Conservation (phyloP, 2,113 vertebrate species). For the Neogale vison region DNA sequence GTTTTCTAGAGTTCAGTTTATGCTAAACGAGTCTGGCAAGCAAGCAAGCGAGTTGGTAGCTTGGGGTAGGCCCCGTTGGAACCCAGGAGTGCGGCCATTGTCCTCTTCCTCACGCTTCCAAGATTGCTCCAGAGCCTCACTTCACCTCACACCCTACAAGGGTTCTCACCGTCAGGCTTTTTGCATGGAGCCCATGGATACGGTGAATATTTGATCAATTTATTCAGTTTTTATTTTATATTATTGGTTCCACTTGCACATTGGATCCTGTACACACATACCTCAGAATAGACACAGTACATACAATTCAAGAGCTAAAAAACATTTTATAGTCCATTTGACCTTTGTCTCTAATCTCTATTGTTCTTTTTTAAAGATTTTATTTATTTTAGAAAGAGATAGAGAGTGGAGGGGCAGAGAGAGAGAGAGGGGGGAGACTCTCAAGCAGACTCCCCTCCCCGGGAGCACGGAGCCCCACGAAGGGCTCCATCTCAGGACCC, state of each 20-base stretch:
- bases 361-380: neutral
- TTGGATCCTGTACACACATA: neutral
- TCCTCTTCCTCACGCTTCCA: neutral
- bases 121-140: neutral
- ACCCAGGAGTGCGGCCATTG: neutral
- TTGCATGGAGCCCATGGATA: neutral
- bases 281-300: neutral
- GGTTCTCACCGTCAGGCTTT: neutral
- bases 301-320: neutral
- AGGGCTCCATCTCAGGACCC: neutral
- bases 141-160: neutral
- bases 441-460: neutral
- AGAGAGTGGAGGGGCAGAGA: neutral
- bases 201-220: neutral
- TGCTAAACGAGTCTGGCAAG: neutral
- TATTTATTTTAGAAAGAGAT: neutral
- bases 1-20: neutral
- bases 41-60: neutral
- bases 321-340: neutral
- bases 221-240: neutral
- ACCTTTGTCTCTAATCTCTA: neutral
- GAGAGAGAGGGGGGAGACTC: neutral
- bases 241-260: neutral
- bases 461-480: neutral
- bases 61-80: neutral